Conservation (phyloP, 1,140 invertebrate species). For the Tachypleus tridentatus region DNA sequence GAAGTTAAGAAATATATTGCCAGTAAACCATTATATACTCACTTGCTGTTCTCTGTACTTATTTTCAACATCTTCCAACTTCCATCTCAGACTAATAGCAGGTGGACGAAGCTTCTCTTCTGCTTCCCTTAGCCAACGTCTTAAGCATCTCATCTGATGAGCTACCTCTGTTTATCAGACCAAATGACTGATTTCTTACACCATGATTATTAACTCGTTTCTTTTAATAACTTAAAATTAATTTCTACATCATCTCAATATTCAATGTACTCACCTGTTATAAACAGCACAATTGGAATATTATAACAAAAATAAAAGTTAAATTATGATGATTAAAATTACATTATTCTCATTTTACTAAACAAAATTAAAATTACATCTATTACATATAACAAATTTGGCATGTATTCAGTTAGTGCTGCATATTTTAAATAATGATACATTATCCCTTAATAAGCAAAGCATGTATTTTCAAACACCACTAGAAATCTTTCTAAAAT, state of each 20-base stretch:
- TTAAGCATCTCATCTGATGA: slow-evolving; percentile 54
- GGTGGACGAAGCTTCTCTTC: slow-evolving; percentile 29
- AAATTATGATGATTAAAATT: not conserved
- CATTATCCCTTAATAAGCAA: no score
- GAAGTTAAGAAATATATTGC: no score
- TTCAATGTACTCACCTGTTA: not conserved
- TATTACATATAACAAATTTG: no score
- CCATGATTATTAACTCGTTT: not conserved
- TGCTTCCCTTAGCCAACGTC: slow-evolving; percentile 52
- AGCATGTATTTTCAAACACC: no score
- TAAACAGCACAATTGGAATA: not conserved
- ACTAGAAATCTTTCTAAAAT: not conserved
- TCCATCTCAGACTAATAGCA: slow-evolving; percentile 28
- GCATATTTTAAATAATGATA: no score
- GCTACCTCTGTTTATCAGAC: slow-evolving; percentile 45
- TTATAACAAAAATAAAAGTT: not conserved
- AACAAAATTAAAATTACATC: no score
- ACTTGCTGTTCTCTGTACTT: slow-evolving; percentile 33
- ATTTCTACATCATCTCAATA: not conserved
- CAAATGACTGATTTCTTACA: slow-evolving; percentile 7
- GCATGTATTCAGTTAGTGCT: no score
- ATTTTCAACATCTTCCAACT: slow-evolving; percentile 28
- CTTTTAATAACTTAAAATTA: slow-evolving; percentile 3
- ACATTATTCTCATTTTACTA: no score
- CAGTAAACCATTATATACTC: slow-evolving; percentile 2